These are phyloP conservation scores for Eurytoma californica DNA, from an alignment of 2,888 invertebrate species.

Conservation along the genomic window DNA sequence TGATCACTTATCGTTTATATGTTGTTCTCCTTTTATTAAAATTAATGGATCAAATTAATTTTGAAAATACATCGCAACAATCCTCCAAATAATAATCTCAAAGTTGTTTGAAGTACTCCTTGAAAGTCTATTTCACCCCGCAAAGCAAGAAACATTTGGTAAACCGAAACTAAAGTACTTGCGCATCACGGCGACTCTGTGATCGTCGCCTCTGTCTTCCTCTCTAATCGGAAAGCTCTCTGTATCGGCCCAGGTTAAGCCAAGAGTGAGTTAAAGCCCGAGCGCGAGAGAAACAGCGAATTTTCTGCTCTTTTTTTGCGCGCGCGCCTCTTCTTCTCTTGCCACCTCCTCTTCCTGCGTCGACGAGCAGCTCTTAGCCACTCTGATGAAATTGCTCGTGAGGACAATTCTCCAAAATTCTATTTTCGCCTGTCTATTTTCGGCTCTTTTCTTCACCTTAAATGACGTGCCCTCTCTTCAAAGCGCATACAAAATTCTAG, in stretches of 20 bases:
- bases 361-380: slow-evolving; percentile 4
- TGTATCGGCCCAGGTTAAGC: neutral
- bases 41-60: too few relatives aligned
- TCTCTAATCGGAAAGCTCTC: too few relatives aligned
- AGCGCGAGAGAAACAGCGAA: neutral
- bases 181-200: too few relatives aligned
- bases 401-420: slow-evolving; percentile 26
- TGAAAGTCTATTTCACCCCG: too few relatives aligned
- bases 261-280: slow-evolving; percentile 5
- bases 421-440: slow-evolving; percentile 28
- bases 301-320: neutral
- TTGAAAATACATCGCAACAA: too few relatives aligned
- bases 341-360: neutral
- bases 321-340: neutral
- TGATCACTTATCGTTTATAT: too few relatives aligned
- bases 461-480: neutral
- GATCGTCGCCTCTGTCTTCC: too few relatives aligned
- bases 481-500: neutral
- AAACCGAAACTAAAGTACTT: too few relatives aligned
- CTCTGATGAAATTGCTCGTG: slow-evolving; percentile 30
- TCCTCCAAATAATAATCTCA: too few relatives aligned
- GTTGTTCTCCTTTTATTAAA: too few relatives aligned
- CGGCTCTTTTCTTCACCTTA: slow-evolving; percentile 16
- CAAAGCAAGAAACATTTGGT: too few relatives aligned
- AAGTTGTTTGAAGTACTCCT: too few relatives aligned